Base-by-base conservation (phyloP, 2,797 vertebrate genomes). In the Pangasius krempfi region DNA sequence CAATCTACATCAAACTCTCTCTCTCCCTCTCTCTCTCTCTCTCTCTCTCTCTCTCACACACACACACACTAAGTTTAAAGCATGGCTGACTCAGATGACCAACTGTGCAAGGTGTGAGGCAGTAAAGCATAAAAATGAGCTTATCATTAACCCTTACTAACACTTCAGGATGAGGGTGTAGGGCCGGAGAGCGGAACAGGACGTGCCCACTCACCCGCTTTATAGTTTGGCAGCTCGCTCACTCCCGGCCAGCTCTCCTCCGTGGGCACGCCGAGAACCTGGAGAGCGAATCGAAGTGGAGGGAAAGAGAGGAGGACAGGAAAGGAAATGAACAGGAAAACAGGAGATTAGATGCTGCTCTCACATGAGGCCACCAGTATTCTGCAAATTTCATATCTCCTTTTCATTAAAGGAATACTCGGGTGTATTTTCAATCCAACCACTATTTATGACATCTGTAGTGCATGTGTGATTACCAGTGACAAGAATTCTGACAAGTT, bases 221-320 rank as follows among this genome's bases (percentile, higher is more conserved):
- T 96, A 90, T 96, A 98, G 89, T 93, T 97, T 18, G 96, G 96
- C 75, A 99, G 94, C 82, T 95, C 95, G 72, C 95, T 96, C 93
- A 99, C 93, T 91, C 97, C 98, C 83, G 97, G 96, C 97, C 97
- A 98, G n/a, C 84, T 96, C 50, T 97, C 95, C 89, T 99, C 97
- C 10, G 94, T 95, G 75, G 97, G 97, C 20, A 97, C 90, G 0
- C 97, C 97, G 86, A 98, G 85, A 5, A 98, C 96, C 97, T 98
- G 91, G 20, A 58, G 13, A 85, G 33, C 30, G 10, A 20, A 68
- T 84, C 37, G 97, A 98, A 91, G 80, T 37, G 92, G 90, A 22
- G 90, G 92, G 62, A 92, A 66, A 30, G 92, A 90, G 25, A 89
- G 92, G 54, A 92, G 44, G 10, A 47, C 12, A 25, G 85, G 54